Evolutionary conservation across 1,140 invertebrate species (phyloP).

Genomic region (Zaprionus capensis): DNA sequence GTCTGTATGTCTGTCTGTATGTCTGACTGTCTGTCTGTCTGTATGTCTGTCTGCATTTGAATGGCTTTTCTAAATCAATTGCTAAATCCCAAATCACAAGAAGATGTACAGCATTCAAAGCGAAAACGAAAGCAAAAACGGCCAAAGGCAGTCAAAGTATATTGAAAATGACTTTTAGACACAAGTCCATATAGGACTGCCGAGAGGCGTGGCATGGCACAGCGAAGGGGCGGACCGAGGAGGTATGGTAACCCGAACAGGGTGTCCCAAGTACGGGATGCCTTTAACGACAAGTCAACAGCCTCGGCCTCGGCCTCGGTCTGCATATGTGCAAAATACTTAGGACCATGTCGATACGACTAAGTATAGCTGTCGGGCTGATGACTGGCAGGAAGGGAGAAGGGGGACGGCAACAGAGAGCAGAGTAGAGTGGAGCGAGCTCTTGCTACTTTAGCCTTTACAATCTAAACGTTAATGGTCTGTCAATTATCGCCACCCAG

Average conservation of each 20-base stretch:
- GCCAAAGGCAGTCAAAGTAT: constrained; percentile 39
- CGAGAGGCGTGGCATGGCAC: neutral
- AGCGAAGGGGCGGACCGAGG: neutral
- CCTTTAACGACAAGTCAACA: constrained; percentile 43
- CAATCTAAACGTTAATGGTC: constrained; percentile 81
- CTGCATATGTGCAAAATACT: constrained; percentile 27
- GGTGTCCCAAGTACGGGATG: constrained; percentile 20
- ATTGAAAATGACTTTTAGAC: constrained; percentile 46
- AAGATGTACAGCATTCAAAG: constrained; percentile 37
- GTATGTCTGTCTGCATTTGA: constrained; percentile 32
- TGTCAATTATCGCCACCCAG: constrained; percentile 82
- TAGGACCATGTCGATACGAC: constrained; percentile 10
- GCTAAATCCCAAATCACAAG: constrained; percentile 48
- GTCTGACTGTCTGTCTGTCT: constrained; percentile 2
- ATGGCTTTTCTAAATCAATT: constrained; percentile 53
- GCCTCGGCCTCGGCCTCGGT: neutral
- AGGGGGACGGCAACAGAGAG: neutral
- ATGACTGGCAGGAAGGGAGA: neutral
- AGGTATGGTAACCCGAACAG: neutral
- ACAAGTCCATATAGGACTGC: neutral
- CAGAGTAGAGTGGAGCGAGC: neutral
- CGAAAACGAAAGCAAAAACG: constrained; percentile 19
- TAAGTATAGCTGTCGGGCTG: constrained; percentile 18
- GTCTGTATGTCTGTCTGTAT: neutral
- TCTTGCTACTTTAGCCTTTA: constrained; percentile 66